Conservation (phyloP, 2,797 vertebrate genomes). For the Discoglossus pictus region DNA sequence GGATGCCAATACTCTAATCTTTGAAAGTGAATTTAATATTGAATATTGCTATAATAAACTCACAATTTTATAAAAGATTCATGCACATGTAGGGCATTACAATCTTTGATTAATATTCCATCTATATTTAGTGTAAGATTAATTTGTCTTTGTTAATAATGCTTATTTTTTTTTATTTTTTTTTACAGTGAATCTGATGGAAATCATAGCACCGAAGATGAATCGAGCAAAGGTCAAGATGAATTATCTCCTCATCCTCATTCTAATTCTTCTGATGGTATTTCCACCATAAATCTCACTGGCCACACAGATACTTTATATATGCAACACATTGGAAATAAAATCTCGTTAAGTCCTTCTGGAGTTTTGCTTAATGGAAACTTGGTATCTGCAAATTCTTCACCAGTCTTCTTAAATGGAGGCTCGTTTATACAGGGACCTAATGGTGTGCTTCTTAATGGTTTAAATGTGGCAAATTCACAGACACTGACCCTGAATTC, state of each 20-base stretch:
- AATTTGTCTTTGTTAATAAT: conserved; percentile 9
- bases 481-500: conserved; percentile 84
- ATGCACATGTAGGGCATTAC: no score
- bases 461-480: conserved; percentile 85
- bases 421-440: conserved; percentile 92
- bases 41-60: no score
- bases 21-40: no score
- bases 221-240: conserved; percentile 96
- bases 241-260: conserved; percentile 92
- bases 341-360: conserved; percentile 85
- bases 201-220: conserved; percentile 90
- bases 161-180: conserved; percentile 6
- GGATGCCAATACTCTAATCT: no score
- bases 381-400: conserved; percentile 81
- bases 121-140: no score
- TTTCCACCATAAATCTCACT: conserved; percentile 79
- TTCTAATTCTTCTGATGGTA: conserved; percentile 80
- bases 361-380: conserved; percentile 86
- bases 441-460: conserved; percentile 90
- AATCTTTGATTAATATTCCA: no score
- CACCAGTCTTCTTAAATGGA: conserved; percentile 89
- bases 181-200: conserved; percentile 80
- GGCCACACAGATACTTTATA: conserved; percentile 75
- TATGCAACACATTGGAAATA: conserved; percentile 97
- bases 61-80: no score